Percentiles rank a stretch among this genome's conserved stretches.
Evolutionary conservation across 2,113 vertebrate species (phyloP).

Genomic region (Daubentonia madagascariensis): DNA sequence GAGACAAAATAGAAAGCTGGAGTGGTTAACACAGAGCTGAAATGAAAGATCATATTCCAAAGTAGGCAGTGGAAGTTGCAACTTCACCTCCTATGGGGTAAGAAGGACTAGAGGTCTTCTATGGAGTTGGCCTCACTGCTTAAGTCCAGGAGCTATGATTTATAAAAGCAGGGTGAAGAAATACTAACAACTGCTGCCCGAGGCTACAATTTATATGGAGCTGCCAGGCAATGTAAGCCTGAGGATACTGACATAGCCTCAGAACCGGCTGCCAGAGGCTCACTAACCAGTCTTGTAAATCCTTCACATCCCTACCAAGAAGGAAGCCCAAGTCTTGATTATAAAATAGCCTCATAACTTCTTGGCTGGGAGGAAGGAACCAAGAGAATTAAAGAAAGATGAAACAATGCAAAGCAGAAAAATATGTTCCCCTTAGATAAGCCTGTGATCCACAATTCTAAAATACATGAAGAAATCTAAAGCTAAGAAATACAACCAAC

Average conservation of each 20-base stretch:
- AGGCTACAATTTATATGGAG: neutral
- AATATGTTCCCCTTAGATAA: neutral
- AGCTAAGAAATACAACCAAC: neutral
- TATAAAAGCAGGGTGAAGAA: neutral
- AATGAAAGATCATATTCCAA: neutral
- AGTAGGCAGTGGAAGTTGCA: neutral
- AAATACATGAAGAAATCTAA: conserved; percentile 35
- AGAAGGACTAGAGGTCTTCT: neutral
- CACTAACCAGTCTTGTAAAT: neutral
- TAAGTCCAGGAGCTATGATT: neutral
- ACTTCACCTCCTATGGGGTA: neutral
- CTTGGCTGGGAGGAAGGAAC: neutral
- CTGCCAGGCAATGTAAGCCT: neutral
- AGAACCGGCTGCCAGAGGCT: neutral
- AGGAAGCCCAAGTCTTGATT: neutral
- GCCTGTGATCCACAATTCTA: neutral
- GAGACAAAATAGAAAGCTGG: neutral
- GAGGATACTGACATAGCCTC: neutral
- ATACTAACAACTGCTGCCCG: neutral
- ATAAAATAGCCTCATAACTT: neutral
- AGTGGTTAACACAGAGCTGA: neutral
- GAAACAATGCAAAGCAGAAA: neutral
- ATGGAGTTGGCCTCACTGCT: neutral
- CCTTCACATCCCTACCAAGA: neutral
- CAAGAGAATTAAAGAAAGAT: neutral